Base-by-base conservation (phyloP, 2,113 vertebrate genomes). In the Equus quagga region DNA sequence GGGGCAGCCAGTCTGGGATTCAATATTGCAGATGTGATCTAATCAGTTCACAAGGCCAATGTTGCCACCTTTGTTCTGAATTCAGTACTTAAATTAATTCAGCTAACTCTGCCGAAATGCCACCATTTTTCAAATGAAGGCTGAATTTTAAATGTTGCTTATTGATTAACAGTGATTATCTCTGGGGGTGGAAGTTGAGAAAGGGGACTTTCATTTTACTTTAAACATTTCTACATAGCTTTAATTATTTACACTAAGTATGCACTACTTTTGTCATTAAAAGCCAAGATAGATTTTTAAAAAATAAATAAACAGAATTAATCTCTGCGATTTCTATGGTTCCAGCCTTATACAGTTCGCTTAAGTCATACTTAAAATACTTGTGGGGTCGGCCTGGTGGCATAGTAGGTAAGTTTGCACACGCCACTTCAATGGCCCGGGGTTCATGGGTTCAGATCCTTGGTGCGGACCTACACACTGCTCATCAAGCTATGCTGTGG, bases 111-210 rank as follows among this genome's bases (percentile, higher is more conserved):
- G 49, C 62, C 60, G 75, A 75, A 80, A 76, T 17, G n/a, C 36
- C 81, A 56, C 93, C 54, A 12, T 72, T 92, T 86, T 95, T 84
- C 83, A 91, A 96, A 89, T 70, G 60, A 62, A 70, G 64, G 62
- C 46, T 91, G 46, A 80, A 90, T 88, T 96, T 92, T 95, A 90
- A 95, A 87, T 62, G 91, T 33, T 58, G 26, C 46, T 76, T 93
- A 31, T 91, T 92, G 87, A 72, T 80, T 49, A 49, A 69, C 0
- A 78, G 78, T 49, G 36, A 49, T 70, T 92, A 88, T 75, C 41
- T 80, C 46, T 85, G 11, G 36, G 41, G 64, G 13, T 58, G 0
- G 60, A 88, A 78, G 51, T 17, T 87, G 28, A 49, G 13, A 44
- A 44, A 54, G 12, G 46, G 19, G 33, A 70, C 64, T 64, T 80